Base-by-base conservation (phyloP, 2,797 vertebrate species). In the Oreochromis grahami region DNA sequence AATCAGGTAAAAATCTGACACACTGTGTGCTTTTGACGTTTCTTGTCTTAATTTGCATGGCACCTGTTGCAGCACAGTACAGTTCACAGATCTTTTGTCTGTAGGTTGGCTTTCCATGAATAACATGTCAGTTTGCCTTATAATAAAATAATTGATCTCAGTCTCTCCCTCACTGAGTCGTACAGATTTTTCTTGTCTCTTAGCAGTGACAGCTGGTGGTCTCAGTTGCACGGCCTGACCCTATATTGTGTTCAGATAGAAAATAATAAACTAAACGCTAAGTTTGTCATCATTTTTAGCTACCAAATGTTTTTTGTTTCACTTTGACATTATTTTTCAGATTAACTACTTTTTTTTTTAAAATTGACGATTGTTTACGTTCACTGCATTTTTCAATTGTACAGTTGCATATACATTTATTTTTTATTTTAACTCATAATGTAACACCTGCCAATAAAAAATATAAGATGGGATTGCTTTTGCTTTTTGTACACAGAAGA, bases 121-220 rank as follows among this genome's bases (percentile, higher is more conserved):
- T 43, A 14, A 68, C 60, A 8, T 2, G 12, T 8, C 7, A 6
- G 0, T 43, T 68, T 68, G n/a, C n/a, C 12, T 41, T 2, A 24
- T 0, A 41, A 63, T 38, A 63, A 38, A 21, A 13, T n/a, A 0
- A 41, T 0, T 5, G 1, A 3, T 65, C 36, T 38, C 34, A 41
- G 36, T n/a, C 36, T 41, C 34, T 13, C 4, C 36, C 19, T 65
- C 63, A 41, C 11, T 0, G 36, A 68, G 12, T 0, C 2, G 3
- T 0, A 2, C 13, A 68, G 63, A 13, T 43, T 3, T 68, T 43
- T 10, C 36, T 9, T 1, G 3, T 68, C 34, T 7, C 41, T 8
- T 8, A 9, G 21, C 2, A 1, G 38, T 15, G 38, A 1, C 21
- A 68, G 63, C 38, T 4, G 63, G 38, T 15, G 63, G 45, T 19